Percentiles rank a stretch among this genome's conserved stretches.
Evolutionary conservation across 2,888 invertebrate species (phyloP).

Genomic region (Aleiodes alternator): DNA sequence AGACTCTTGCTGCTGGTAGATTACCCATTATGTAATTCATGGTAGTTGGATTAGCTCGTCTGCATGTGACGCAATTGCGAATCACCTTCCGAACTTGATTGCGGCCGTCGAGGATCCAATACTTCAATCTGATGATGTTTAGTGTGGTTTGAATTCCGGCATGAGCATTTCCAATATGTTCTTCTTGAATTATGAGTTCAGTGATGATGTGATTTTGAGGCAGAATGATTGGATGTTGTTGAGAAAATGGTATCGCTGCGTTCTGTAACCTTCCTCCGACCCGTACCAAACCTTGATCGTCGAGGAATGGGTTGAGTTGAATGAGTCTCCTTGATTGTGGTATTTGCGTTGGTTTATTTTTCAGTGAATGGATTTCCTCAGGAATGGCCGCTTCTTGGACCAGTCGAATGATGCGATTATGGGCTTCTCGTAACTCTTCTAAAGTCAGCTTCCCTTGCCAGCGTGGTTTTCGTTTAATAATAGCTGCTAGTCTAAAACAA

Average conservation of each 20-base stretch:
- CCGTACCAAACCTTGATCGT: conserved; percentile 51
- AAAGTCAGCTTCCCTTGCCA: conserved; percentile 6
- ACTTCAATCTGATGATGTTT: conserved; percentile 42
- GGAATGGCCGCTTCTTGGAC: no score
- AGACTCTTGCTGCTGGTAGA: conserved; percentile 29
- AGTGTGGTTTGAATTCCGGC: conserved; percentile 50
- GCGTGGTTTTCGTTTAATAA: no score
- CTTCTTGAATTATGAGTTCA: conserved; percentile 39
- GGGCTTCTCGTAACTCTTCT: no score
- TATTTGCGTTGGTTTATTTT: no score
- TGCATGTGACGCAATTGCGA: conserved; percentile 45
- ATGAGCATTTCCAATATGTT: conserved; percentile 43
- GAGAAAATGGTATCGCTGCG: not conserved
- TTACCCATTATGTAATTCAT: conserved; percentile 37
- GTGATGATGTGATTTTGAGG: conserved; percentile 46
- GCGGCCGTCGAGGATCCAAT: conserved; percentile 52
- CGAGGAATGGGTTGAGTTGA: conserved; percentile 33
- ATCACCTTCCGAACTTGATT: conserved; percentile 42
- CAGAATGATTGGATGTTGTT: conserved; percentile 32
- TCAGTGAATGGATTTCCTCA: no score
- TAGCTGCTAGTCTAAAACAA: no score
- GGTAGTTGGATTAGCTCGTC: conserved; percentile 38
- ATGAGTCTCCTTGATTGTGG: no score
- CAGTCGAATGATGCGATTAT: no score
- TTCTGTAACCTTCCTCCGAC: no score